Evolutionary conservation across 1,140 invertebrate species (phyloP).

Genomic region (Thaumatotibia leucotreta): DNA sequence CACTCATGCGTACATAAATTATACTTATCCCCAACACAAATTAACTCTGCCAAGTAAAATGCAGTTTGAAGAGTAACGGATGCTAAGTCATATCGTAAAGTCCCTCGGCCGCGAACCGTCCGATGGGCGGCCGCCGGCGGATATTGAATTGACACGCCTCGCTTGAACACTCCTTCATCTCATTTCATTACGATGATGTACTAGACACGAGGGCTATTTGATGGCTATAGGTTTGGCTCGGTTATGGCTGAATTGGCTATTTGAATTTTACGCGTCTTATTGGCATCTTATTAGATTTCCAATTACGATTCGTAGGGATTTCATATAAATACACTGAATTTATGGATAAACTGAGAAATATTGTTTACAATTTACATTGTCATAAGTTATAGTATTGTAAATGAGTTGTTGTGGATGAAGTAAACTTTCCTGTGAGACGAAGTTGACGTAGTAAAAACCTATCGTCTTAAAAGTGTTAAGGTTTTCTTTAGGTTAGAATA

Average conservation of each 20-base stretch:
- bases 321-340: too few species aligned
- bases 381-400: background rate
- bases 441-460: background rate
- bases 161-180: slow-evolving; percentile 46
- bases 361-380: background rate
- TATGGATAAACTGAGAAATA: too few species aligned
- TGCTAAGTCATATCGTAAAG: background rate
- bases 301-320: too few species aligned
- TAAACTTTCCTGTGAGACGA: background rate
- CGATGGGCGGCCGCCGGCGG: slow-evolving; percentile 50
- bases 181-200: slow-evolving; percentile 45
- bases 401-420: background rate
- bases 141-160: slow-evolving; percentile 69
- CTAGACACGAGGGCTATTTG: background rate
- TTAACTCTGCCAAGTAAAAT: background rate
- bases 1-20: background rate
- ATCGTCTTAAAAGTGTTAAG: background rate
- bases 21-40: background rate
- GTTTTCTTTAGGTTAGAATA: background rate
- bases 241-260: too few species aligned
- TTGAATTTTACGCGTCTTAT: background rate
- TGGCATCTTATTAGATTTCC: background rate
- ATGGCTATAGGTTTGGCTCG: background rate
- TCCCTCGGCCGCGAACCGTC: slow-evolving; percentile 28
- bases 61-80: background rate